phyloP scores from a whole-genome alignment of 2,888 invertebrate genomes.

The Polylopha cassiicola region DNA sequence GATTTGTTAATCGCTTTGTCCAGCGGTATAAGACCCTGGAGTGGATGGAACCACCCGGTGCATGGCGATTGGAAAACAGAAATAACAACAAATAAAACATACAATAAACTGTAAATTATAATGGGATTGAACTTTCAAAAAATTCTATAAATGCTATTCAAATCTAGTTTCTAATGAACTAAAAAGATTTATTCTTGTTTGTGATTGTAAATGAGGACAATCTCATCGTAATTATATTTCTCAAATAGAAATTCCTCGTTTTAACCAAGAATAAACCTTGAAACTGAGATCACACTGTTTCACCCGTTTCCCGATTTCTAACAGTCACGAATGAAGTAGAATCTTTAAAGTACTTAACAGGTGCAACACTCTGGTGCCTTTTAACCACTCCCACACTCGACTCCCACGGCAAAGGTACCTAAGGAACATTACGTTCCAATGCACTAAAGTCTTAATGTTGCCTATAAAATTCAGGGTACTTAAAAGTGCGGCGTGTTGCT shows the following conservation, averaged over 20 bases:
- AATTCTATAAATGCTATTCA: constrained; percentile 49
- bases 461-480: constrained; percentile 67
- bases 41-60: constrained; percentile 56
- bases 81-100: constrained; percentile 58
- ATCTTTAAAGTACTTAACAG: constrained; percentile 77
- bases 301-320: constrained; percentile 68
- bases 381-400: constrained; percentile 76
- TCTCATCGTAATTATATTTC: no score
- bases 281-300: constrained; percentile 60
- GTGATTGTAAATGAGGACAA: neutral
- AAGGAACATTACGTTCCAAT: constrained; percentile 78
- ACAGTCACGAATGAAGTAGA: constrained; percentile 74
- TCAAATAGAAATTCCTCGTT: neutral
- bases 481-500: constrained; percentile 71
- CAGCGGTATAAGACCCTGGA: constrained; percentile 73
- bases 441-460: constrained; percentile 72
- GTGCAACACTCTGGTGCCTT: constrained; percentile 78
- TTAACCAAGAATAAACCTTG: constrained; percentile 61
- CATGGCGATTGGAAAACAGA: constrained; percentile 61
- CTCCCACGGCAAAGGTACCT: constrained; percentile 77
- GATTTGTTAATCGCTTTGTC: constrained; percentile 75
- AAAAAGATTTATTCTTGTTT: constrained; percentile 67
- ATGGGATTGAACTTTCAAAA: constrained; percentile 45
- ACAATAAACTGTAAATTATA: constrained; percentile 44
- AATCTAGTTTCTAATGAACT: constrained; percentile 61